These are phyloP conservation scores for Tretioscincus oriximinensis DNA, from an alignment of 2,113 vertebrate species.

Conservation along the genomic window DNA sequence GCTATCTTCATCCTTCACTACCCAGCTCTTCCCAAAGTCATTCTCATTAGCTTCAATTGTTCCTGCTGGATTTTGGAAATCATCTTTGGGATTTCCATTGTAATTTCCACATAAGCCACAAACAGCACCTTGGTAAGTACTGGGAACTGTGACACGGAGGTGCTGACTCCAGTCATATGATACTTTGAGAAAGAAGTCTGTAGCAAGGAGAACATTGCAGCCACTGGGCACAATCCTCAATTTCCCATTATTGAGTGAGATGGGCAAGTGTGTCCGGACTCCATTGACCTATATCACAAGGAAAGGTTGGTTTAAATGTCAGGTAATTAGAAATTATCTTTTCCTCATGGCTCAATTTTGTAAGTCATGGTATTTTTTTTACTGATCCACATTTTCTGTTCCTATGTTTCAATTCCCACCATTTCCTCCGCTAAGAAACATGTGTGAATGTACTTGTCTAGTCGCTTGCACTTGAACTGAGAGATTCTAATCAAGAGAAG, in stretches of 20 bases:
- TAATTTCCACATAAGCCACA: conserved; percentile 74
- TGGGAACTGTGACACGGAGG: background rate
- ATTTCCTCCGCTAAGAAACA: no score
- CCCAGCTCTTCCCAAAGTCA: conserved; percentile 60
- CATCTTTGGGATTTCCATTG: conserved; percentile 52
- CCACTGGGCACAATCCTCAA: background rate
- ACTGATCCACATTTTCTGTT: background rate
- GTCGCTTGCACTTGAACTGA: no score
- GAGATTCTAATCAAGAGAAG: no score
- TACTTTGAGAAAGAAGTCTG: background rate
- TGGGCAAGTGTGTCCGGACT: background rate
- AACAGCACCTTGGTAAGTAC: conserved; percentile 28
- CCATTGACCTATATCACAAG: background rate
- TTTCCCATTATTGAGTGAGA: background rate
- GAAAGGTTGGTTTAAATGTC: background rate
- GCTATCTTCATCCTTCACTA: conserved; percentile 1
- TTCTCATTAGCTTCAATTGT: rapidly evolving
- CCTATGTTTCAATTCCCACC: no score
- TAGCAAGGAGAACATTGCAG: background rate
- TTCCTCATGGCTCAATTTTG: no score
- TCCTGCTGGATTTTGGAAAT: conserved; percentile 42
- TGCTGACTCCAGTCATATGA: background rate
- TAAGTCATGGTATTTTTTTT: no score
- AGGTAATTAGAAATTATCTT: background rate
- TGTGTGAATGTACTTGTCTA: no score